Percentiles rank a stretch among this genome's conserved stretches.
These are phyloP conservation scores for Cydia fagiglandana DNA, from an alignment of 1,140 invertebrate genomes.

Conservation along the genomic window DNA sequence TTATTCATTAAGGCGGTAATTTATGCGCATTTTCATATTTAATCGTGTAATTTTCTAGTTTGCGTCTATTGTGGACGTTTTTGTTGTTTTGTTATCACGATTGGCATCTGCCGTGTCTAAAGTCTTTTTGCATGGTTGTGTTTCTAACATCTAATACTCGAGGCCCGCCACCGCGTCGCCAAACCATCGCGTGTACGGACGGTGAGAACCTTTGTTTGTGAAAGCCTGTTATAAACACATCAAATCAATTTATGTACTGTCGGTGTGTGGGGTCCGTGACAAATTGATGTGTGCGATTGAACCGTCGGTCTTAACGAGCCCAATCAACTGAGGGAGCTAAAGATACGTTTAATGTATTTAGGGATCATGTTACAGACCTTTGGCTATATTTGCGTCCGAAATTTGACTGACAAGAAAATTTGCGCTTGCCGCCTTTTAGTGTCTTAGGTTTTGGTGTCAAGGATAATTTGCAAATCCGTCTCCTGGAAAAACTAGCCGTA, in stretches of 20 bases:
- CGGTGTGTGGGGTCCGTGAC: slow-evolving; percentile 13
- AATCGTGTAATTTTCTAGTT: slow-evolving; percentile 60
- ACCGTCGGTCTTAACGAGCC: slow-evolving; percentile 17
- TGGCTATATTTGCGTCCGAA: background rate
- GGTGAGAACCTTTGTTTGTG: slow-evolving; percentile 45
- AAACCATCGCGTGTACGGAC: slow-evolving; percentile 46
- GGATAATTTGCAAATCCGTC: too few species aligned
- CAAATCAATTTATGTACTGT: slow-evolving; percentile 32
- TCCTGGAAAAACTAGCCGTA: too few species aligned
- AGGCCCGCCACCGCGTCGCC: slow-evolving; percentile 40
- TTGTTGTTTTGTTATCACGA: slow-evolving; percentile 51
- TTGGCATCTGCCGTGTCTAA: slow-evolving; percentile 36
- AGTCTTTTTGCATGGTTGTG: background rate
- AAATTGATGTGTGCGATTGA: slow-evolving; percentile 17
- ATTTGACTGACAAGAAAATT: too few species aligned
- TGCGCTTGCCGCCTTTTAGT: too few species aligned
- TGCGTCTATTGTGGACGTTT: slow-evolving; percentile 55
- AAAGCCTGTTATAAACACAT: slow-evolving; percentile 39
- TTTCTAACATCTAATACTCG: background rate
- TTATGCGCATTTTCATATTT: slow-evolving; percentile 57
- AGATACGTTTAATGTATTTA: background rate
- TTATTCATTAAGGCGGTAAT: slow-evolving; percentile 72
- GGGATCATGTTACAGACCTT: background rate
- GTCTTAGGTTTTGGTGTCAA: too few species aligned
- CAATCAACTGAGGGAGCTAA: slow-evolving; percentile 7